Percentiles rank a stretch among this genome's conserved stretches.
Conservation (phyloP, 1,140 invertebrate species). For the Meloidogyne exigua region DNA sequence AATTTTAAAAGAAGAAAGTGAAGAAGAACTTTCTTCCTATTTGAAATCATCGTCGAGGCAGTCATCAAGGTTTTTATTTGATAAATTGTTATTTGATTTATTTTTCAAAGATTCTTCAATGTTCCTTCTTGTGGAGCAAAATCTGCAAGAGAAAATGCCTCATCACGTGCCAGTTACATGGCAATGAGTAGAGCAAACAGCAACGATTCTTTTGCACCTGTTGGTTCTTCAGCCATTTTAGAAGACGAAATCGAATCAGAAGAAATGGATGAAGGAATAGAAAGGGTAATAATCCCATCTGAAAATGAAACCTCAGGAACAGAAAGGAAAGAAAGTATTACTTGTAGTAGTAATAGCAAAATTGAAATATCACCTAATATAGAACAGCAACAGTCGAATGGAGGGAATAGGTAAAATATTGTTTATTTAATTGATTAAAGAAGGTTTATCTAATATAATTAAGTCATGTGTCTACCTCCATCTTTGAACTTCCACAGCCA, state of each 20-base stretch:
- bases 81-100: background rate
- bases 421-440: background rate
- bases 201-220: conserved; percentile 35
- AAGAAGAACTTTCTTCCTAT: conserved; percentile 60
- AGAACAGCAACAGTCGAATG: background rate
- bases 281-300: background rate
- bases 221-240: conserved; percentile 28
- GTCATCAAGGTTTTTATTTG: conserved; percentile 57
- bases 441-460: background rate
- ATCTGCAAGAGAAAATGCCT: conserved; percentile 1
- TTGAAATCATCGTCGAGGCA: conserved; percentile 58
- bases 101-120: conserved; percentile 33
- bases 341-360: no score
- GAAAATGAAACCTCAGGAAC: background rate
- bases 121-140: conserved; percentile 10
- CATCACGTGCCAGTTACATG: conserved; percentile 31
- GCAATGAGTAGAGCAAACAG: conserved; percentile 36
- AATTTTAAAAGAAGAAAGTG: conserved; percentile 62
- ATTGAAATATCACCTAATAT: no score
- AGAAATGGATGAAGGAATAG: conserved; percentile 22
- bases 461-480: background rate
- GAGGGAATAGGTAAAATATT: background rate
- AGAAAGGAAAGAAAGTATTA: background rate
- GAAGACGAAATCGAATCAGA: conserved; percentile 36
- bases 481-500: conserved; percentile 14